phyloP scores from a whole-genome alignment of 1,140 invertebrate genomes.

The Eubasilissa regina region DNA sequence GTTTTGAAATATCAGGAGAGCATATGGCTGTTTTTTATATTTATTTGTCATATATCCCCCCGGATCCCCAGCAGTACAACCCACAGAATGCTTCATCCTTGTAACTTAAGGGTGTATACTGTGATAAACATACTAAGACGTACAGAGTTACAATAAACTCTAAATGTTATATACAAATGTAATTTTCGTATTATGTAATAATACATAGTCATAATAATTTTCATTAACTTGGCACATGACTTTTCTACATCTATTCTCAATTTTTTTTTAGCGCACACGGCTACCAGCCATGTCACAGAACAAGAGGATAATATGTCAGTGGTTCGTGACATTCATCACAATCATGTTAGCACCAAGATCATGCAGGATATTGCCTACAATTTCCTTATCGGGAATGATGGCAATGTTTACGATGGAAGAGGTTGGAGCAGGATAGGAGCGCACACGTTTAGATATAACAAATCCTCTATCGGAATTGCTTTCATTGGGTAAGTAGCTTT shows the following conservation, averaged over 20 bases:
- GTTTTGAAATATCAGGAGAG: too few species aligned
- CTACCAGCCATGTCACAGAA: background rate
- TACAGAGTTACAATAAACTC: too few species aligned
- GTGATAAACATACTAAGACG: too few species aligned
- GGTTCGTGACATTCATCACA: conserved; percentile 79
- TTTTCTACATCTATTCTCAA: background rate
- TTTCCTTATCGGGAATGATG: conserved; percentile 84
- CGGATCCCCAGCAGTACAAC: too few species aligned
- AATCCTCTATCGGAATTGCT: conserved; percentile 76
- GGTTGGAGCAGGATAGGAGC: conserved; percentile 79
- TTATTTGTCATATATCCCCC: too few species aligned
- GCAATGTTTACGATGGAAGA: conserved; percentile 77
- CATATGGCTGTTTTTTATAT: too few species aligned
- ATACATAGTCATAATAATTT: too few species aligned
- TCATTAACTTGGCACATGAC: background rate
- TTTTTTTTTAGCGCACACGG: background rate
- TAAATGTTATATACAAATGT: too few species aligned
- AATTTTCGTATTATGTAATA: too few species aligned
- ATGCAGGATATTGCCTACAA: conserved; percentile 77
- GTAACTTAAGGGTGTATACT: too few species aligned
- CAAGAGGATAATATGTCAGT: conserved; percentile 61
- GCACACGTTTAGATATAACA: conserved; percentile 78
- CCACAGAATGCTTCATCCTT: too few species aligned
- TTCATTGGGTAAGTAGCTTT: conserved; percentile 74
- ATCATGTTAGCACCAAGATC: conserved; percentile 79